phyloP scores from a whole-genome alignment of 2,888 invertebrate genomes.

The Parthenolecanium corni region DNA sequence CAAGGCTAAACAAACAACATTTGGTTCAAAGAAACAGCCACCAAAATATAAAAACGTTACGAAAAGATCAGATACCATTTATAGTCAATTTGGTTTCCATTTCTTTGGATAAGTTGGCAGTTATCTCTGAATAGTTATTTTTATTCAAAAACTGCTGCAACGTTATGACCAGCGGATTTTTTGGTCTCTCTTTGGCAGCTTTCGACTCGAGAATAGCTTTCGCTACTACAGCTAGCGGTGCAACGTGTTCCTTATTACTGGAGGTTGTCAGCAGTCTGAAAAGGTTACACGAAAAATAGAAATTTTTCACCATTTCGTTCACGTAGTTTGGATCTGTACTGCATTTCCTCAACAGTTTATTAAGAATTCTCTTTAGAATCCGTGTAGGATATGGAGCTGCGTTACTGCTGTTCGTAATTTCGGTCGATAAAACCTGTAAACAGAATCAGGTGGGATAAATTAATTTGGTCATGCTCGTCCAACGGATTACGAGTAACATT shows the following conservation, averaged over 20 bases:
- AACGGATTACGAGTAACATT: too few species aligned
- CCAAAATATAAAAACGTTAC: neutral
- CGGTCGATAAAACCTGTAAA: constrained; percentile 12
- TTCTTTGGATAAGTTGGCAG: neutral
- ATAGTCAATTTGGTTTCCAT: neutral
- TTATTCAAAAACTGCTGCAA: constrained; percentile 9
- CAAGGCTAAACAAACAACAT: constrained; percentile 23
- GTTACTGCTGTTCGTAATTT: neutral
- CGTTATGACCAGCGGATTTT: constrained; percentile 9
- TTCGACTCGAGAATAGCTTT: constrained; percentile 9
- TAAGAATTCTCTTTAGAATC: neutral
- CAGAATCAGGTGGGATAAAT: neutral
- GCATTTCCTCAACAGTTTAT: constrained; percentile 7
- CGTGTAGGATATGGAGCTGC: neutral
- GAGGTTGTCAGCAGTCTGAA: constrained; percentile 22
- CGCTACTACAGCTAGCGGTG: neutral
- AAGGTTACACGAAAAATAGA: constrained; percentile 15
- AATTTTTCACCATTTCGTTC: constrained; percentile 14
- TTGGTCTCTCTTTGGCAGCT: constrained; percentile 1
- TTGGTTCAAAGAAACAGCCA: neutral
- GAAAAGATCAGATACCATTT: constrained; percentile 7
- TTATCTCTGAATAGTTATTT: neutral
- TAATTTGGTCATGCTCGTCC: too few species aligned
- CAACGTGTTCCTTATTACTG: constrained; percentile 6
- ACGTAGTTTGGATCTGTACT: constrained; percentile 7